These are phyloP conservation scores for Matsumyia berberina DNA, from an alignment of 2,888 invertebrate species.

Conservation along the genomic window DNA sequence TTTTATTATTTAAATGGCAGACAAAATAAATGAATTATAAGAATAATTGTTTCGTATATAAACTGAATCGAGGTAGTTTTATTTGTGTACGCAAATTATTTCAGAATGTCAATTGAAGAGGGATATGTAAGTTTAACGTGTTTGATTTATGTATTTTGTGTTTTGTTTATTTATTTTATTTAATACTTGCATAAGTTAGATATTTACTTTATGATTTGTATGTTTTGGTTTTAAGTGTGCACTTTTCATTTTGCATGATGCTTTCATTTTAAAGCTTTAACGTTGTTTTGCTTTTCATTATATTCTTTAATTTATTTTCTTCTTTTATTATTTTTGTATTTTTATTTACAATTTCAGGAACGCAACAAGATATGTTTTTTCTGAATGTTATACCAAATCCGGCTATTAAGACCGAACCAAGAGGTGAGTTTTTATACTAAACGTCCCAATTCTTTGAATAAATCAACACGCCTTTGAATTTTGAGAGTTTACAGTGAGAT, in stretches of 20 bases:
- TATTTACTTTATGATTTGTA: conserved; percentile 22
- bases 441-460: no score
- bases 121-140: conserved; percentile 40
- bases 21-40: conserved; percentile 48
- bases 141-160: conserved; percentile 17
- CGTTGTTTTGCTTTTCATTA: conserved; percentile 16
- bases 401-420: conserved; percentile 83
- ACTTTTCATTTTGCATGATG: conserved; percentile 56
- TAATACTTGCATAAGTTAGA: not conserved
- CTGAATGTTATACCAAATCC: conserved; percentile 82
- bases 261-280: conserved; percentile 49
- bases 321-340: conserved; percentile 21
- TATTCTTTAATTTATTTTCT: conserved; percentile 13
- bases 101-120: conserved; percentile 8
- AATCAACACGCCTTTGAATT: no score
- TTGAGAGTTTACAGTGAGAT: no score
- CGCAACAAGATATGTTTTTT: conserved; percentile 78
- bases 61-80: conserved; percentile 30
- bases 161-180: conserved; percentile 5
- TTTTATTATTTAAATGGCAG: conserved; percentile 57
- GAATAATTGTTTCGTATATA: conserved; percentile 48
- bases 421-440: conserved; percentile 82
- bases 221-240: not conserved
- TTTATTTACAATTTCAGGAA: conserved; percentile 53
- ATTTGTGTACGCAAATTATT: conserved; percentile 40